Conservation (phyloP, 2,888 invertebrate species). For the Trilocha varians region DNA sequence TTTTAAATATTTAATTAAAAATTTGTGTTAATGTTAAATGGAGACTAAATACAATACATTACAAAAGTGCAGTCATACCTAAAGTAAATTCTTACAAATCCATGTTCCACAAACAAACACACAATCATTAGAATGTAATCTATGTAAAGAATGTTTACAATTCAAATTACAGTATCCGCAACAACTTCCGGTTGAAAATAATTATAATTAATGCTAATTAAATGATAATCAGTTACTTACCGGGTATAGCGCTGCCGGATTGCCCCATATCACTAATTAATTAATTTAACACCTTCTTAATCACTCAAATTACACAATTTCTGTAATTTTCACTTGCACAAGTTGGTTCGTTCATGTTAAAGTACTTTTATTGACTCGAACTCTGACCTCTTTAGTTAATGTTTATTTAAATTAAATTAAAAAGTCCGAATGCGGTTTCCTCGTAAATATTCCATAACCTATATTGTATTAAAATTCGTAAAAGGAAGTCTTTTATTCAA, state of each 20-base stretch:
- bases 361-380: constrained; percentile 21
- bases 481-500: background rate
- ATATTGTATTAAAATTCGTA: background rate
- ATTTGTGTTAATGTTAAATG: too few relatives aligned
- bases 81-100: too few relatives aligned
- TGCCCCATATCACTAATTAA: constrained; percentile 46
- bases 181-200: constrained; percentile 27
- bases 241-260: constrained; percentile 56
- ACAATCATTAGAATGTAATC: too few relatives aligned
- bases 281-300: constrained; percentile 17
- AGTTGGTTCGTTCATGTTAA: constrained; percentile 28
- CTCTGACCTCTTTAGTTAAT: constrained; percentile 41
- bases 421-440: too few relatives aligned
- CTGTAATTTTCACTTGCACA: constrained; percentile 28
- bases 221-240: constrained; percentile 43
- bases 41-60: too few relatives aligned
- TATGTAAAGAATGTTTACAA: background rate
- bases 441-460: background rate
- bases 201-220: constrained; percentile 30
- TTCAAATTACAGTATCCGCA: background rate
- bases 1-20: too few relatives aligned
- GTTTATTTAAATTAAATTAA: constrained; percentile 27
- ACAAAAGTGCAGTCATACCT: too few relatives aligned
- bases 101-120: too few relatives aligned
- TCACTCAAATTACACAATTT: constrained; percentile 16